Percentiles rank a stretch among this genome's conserved stretches.
These are phyloP conservation scores for Anthoscopus minutus DNA, from an alignment of 2,113 vertebrate species.

Conservation along the genomic window DNA sequence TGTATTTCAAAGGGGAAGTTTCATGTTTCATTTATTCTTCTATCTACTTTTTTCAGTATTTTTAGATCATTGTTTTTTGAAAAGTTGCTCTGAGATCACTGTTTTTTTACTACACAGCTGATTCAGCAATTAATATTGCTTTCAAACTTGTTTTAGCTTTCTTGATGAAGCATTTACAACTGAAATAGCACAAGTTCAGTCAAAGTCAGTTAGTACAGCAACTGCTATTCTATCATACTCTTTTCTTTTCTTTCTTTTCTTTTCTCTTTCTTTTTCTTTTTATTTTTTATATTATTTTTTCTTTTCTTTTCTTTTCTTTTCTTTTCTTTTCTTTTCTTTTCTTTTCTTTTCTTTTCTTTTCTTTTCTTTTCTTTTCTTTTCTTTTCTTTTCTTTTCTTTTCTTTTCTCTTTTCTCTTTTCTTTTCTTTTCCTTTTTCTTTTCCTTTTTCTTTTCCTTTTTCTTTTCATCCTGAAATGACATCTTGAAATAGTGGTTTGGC, in stretches of 20 bases:
- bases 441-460: too few relatives aligned
- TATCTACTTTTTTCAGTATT: not conserved
- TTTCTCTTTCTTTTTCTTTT: not conserved
- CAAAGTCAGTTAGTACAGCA: not conserved
- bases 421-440: too few relatives aligned
- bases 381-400: not conserved
- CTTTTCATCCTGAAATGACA: not conserved
- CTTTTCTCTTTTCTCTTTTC: too few relatives aligned
- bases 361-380: not conserved
- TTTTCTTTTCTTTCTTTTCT: too few relatives aligned
- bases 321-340: not conserved
- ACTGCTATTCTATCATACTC: not conserved
- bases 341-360: not conserved
- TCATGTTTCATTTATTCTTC: not conserved
- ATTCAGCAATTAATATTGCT: not conserved
- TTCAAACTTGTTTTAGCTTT: not conserved
- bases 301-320: not conserved
- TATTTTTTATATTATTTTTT: not conserved
- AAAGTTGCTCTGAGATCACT: not conserved
- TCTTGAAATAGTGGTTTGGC: not conserved
- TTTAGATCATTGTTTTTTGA: not conserved
- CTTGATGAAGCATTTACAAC: not conserved
- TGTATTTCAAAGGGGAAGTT: slow-evolving; percentile 6
- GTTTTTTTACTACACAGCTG: not conserved
- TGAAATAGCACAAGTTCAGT: not conserved